These are phyloP conservation scores for Rhyacophila brunnea DNA, from an alignment of 1,140 invertebrate species.

Conservation along the genomic window DNA sequence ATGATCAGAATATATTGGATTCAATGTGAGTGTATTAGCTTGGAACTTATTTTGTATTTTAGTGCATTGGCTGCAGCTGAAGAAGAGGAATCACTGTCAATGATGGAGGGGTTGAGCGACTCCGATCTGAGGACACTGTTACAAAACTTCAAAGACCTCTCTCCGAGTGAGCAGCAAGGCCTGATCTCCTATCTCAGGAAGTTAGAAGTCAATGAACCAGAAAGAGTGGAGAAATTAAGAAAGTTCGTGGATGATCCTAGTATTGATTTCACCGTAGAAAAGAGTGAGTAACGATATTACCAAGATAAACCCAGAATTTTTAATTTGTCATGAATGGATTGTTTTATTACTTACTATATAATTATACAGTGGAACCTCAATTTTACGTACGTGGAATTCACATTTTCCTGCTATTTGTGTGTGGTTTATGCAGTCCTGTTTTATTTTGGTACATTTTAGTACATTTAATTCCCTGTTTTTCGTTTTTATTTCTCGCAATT, in stretches of 20 bases:
- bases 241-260: conserved; percentile 69
- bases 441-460: too few species aligned
- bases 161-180: conserved; percentile 73
- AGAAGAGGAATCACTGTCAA: conserved; percentile 5
- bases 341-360: background rate
- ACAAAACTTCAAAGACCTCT: conserved; percentile 74
- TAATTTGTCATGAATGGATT: background rate
- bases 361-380: background rate
- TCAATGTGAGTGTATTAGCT: too few species aligned
- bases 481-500: background rate
- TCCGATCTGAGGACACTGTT: conserved; percentile 71
- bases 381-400: too few species aligned
- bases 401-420: too few species aligned
- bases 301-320: background rate
- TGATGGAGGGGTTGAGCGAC: conserved; percentile 66
- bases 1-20: too few species aligned
- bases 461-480: background rate
- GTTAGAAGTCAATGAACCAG: conserved; percentile 67
- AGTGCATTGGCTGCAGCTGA: background rate
- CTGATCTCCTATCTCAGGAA: conserved; percentile 77
- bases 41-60: too few species aligned
- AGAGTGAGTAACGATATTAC: background rate
- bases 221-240: conserved; percentile 67
- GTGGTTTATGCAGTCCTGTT: too few species aligned
- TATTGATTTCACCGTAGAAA: conserved; percentile 47